Conservation (phyloP, 2,797 vertebrate genomes). For the Cynopterus sphinx region DNA sequence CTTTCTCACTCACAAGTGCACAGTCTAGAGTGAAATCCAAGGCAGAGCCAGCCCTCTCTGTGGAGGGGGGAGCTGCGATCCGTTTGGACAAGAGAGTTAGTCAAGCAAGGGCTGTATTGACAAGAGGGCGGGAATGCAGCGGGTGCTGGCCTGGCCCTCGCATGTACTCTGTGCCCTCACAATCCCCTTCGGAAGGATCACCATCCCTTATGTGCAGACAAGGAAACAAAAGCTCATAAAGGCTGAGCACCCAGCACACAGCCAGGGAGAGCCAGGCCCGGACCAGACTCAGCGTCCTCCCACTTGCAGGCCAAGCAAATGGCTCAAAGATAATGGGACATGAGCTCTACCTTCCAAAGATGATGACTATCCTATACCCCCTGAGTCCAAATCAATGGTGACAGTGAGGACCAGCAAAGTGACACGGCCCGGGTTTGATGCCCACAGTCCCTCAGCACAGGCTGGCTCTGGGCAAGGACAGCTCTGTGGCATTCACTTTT, state of each 20-base stretch:
- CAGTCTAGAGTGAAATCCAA: neutral
- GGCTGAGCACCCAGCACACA: neutral
- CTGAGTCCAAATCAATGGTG: fast-evolving
- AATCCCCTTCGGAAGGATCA: neutral
- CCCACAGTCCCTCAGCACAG: neutral
- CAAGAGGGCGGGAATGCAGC: fast-evolving
- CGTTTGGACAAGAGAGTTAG: neutral
- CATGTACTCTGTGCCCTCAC: fast-evolving
- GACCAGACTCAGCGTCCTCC: neutral
- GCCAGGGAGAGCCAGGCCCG: neutral
- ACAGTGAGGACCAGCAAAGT: neutral
- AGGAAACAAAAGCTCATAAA: neutral
- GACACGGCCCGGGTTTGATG: fast-evolving
- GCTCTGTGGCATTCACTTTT: fast-evolving
- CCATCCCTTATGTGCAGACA: neutral
- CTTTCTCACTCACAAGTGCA: fast-evolving
- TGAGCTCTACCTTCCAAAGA: neutral
- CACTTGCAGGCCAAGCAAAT: neutral
- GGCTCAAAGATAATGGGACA: neutral
- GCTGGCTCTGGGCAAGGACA: neutral
- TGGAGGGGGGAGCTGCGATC: neutral
- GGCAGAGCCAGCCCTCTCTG: neutral
- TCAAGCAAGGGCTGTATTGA: neutral
- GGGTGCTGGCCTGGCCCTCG: neutral
- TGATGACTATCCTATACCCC: neutral